These are phyloP conservation scores for Macrosoma leucophasiata DNA, from an alignment of 2,888 invertebrate species.

Conservation along the genomic window DNA sequence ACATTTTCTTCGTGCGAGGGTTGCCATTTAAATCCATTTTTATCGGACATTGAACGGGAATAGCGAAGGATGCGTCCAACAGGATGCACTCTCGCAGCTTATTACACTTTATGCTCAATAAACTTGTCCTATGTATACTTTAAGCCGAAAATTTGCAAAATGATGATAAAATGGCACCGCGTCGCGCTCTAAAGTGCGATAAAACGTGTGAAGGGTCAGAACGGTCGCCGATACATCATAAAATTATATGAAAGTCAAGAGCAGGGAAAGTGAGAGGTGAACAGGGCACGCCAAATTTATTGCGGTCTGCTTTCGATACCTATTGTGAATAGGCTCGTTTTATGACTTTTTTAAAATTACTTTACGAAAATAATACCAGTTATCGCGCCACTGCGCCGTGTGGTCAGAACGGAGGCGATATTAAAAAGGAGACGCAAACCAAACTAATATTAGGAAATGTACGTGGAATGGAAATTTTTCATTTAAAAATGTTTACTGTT, in stretches of 20 bases:
- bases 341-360: slow-evolving; percentile 52
- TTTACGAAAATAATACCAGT: slow-evolving; percentile 50
- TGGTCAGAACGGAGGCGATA: slow-evolving; percentile 24
- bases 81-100: slow-evolving; percentile 36
- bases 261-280: slow-evolving; percentile 68
- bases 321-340: slow-evolving; percentile 60
- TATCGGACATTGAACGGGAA: slow-evolving; percentile 21
- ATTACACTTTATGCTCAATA: slow-evolving; percentile 42
- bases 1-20: slow-evolving; percentile 13
- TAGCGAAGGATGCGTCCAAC: slow-evolving; percentile 25
- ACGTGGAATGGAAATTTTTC: slow-evolving; percentile 25
- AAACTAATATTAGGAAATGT: too few species aligned
- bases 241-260: slow-evolving; percentile 75
- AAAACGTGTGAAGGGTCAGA: slow-evolving; percentile 72
- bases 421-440: slow-evolving; percentile 7
- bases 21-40: slow-evolving; percentile 25
- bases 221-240: slow-evolving; percentile 69
- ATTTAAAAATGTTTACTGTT: slow-evolving; percentile 34
- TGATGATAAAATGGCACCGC: slow-evolving; percentile 23
- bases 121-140: slow-evolving; percentile 46
- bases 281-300: slow-evolving; percentile 62
- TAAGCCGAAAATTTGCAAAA: slow-evolving; percentile 47
- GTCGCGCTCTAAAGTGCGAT: slow-evolving; percentile 47
- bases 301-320: slow-evolving; percentile 69
- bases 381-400: slow-evolving; percentile 34